Conservation (phyloP, 2,113 vertebrate genomes). For the Elephas maximus region DNA sequence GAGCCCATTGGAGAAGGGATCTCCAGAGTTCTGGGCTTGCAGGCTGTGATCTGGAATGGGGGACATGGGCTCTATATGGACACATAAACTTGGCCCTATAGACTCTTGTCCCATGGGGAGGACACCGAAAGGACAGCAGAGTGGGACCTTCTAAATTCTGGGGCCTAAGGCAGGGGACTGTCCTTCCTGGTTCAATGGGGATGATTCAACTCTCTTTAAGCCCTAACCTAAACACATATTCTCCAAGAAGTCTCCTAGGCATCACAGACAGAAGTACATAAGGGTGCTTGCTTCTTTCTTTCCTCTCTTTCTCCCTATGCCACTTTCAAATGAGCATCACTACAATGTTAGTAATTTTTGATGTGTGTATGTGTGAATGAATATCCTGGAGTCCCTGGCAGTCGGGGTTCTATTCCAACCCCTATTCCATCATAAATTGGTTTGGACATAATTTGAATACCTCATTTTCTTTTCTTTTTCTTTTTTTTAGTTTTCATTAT, state of each 20-base stretch:
- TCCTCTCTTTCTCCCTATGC: not conserved
- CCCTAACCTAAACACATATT: not conserved
- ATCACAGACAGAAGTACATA: not conserved
- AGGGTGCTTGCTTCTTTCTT: not conserved
- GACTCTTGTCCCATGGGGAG: not conserved
- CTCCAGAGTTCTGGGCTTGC: no score
- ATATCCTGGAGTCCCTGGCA: no score
- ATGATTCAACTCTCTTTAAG: not conserved
- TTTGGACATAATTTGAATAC: no score
- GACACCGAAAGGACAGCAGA: not conserved
- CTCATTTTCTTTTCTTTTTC: no score
- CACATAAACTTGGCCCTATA: not conserved
- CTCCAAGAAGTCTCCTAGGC: not conserved
- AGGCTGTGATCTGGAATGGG: not conserved
- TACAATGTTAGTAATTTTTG: not conserved
- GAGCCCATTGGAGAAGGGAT: not conserved
- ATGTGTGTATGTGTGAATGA: not conserved
- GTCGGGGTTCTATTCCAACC: no score
- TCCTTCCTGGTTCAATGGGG: not conserved
- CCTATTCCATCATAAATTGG: no score
- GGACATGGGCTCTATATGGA: not conserved
- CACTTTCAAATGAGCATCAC: not conserved
- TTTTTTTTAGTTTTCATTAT: no score
- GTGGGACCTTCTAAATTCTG: not conserved
- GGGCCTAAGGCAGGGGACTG: not conserved